Conservation (phyloP, 2,888 invertebrate genomes). For the Sialis fuliginosa region DNA sequence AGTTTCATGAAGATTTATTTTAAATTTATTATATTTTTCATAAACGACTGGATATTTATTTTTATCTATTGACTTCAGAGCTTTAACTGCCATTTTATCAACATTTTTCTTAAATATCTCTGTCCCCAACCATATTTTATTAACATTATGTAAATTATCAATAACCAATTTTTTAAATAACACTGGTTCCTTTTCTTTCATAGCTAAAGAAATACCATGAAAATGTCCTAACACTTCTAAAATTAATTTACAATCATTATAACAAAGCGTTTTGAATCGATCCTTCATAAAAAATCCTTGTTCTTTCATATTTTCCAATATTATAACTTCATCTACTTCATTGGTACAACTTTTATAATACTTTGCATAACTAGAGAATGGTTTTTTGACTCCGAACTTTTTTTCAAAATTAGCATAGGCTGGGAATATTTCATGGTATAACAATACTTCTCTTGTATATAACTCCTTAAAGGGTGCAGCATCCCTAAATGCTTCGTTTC, state of each 20-base stretch:
- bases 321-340: slow-evolving; percentile 11
- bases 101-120: background rate
- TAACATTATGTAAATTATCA: background rate
- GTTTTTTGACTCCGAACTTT: background rate
- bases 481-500: background rate
- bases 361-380: background rate
- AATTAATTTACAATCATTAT: slow-evolving; percentile 1
- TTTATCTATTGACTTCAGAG: background rate
- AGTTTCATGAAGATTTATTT: slow-evolving; percentile 1
- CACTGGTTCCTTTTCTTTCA: background rate
- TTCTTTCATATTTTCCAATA: slow-evolving; percentile 8
- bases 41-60: background rate
- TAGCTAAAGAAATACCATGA: slow-evolving; percentile 1
- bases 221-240: slow-evolving; percentile 1
- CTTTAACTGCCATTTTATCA: background rate
- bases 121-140: background rate
- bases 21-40: slow-evolving; percentile 8
- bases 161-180: background rate
- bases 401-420: slow-evolving; percentile 1
- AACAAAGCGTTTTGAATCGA: slow-evolving; percentile 3
- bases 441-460: slow-evolving; percentile 1
- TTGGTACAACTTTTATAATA: background rate
- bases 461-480: background rate
- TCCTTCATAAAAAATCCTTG: background rate
- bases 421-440: slow-evolving; percentile 1